Base-by-base conservation (phyloP, 2,888 invertebrate species). In the Falcaria lacertinaria region DNA sequence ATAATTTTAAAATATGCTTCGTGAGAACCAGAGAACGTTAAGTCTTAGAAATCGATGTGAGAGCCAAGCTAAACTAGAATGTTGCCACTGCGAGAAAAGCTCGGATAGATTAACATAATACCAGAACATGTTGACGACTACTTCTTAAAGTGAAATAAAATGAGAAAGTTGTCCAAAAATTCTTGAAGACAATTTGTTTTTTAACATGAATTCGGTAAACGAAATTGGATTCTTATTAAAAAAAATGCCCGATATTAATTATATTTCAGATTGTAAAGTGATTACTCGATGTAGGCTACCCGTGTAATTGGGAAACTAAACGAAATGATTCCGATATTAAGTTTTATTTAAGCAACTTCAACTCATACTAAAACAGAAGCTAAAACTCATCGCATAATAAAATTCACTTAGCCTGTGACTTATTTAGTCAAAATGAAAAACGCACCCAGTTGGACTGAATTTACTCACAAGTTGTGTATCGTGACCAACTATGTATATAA, bases 401-500 rank as follows among this genome's bases (percentile, higher is more conserved):
- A n/a, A n/a, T n/a, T n/a, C n/a, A n/a, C n/a, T n/a, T n/a, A 19
- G 6, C 19, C 4, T 1, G 19, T 3, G 19, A 11, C 28, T 2
- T 28, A 1, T 28, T 2, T 11, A 28, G 1, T 28, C 11, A 28
- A 11, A 28, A 28, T 3, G 2, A 11, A 11, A 11, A 11, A 28
- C 28, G 11, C 28, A 28, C 44, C 50, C 60, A 64, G 71, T 73
- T 67, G 68, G 64, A 63, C 54, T 61, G 63, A 65, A 70, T 74
- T 74, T 69, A 77, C 69, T 64, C 60, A 64, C 68, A 67, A 63
- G 53, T 60, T 61, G 66, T 63, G 62, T 62, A 69, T 69, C 69
- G 63, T 74, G 70, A 69, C 74, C 74, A 75, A 77, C 74, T 69
- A 69, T 68, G 75, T 72, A 57, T 65, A 60, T 81, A 81, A 81